Percentiles rank a stretch among this genome's conserved stretches.
Conservation (phyloP, 2,113 vertebrate genomes). For the Platysteira castanea region DNA sequence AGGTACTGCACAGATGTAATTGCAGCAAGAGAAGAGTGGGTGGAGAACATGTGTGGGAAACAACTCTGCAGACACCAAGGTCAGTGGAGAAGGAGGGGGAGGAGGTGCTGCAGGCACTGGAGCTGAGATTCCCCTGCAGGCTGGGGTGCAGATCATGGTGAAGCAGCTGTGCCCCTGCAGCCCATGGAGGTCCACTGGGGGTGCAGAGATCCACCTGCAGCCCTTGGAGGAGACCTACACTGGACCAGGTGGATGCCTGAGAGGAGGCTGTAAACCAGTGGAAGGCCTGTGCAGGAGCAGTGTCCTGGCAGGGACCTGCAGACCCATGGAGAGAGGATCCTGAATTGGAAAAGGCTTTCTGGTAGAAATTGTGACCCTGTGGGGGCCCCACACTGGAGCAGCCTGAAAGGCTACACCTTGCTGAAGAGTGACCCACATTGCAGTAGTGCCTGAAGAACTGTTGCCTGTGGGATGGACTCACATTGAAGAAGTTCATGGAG, state of each 20-base stretch:
- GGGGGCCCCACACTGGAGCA: too few species aligned
- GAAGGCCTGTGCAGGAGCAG: not conserved
- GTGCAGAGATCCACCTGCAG: too few species aligned
- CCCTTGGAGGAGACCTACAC: not conserved
- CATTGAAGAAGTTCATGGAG: rapidly evolving
- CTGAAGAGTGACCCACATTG: too few species aligned
- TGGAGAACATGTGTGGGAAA: not conserved
- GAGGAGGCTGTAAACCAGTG: not conserved
- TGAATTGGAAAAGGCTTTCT: rapidly evolving
- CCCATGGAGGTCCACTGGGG: not conserved
- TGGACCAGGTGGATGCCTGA: too few species aligned
- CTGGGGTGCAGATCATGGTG: not conserved
- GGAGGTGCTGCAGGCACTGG: not conserved
- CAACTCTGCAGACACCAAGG: not conserved
- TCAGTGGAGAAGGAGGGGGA: not conserved
- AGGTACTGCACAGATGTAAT: too few species aligned
- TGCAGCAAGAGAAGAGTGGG: not conserved
- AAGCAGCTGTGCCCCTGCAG: not conserved
- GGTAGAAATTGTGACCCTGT: not conserved
- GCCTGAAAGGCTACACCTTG: not conserved
- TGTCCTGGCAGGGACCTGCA: not conserved
- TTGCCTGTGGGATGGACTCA: not conserved
- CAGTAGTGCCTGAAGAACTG: rapidly evolving
- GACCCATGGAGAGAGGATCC: not conserved
- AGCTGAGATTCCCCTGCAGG: not conserved